A percentile compares a stretch with the other conserved stretches of the same genome.
phyloP scores from a whole-genome alignment of 2,797 vertebrate species.

The Poliocrania exsul region DNA sequence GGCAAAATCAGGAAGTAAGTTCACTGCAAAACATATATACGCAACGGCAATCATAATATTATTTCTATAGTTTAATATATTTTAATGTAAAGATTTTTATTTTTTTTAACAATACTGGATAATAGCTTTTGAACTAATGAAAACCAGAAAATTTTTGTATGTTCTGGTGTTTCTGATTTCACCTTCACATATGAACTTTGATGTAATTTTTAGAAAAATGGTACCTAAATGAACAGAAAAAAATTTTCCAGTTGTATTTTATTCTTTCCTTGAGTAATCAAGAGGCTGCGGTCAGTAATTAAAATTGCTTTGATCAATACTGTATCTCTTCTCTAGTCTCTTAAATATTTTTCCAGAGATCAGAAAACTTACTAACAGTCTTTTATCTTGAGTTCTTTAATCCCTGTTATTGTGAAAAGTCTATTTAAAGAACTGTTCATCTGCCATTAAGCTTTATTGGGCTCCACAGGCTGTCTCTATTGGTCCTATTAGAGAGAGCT shows the following conservation, averaged over 20 bases:
- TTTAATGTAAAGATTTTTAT: not conserved
- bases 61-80: not conserved
- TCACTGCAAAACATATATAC: not conserved
- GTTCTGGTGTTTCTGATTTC: not conserved
- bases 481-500: not conserved
- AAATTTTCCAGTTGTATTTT: not conserved
- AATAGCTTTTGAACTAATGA: not conserved
- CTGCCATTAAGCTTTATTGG: not conserved
- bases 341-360: not conserved
- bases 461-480: not conserved
- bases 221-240: not conserved
- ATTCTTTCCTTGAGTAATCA: not conserved
- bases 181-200: not conserved
- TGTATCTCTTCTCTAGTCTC: not conserved
- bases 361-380: not conserved
- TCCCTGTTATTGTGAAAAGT: not conserved
- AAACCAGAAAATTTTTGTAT: not conserved
- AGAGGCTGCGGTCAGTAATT: not conserved
- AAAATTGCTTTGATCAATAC: not conserved
- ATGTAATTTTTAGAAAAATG: not conserved
- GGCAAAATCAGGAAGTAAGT: not conserved
- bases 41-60: not conserved
- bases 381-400: not conserved
- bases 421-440: not conserved
- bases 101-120: not conserved